Evolutionary conservation across 2,888 invertebrate species (phyloP), one percentile per base, ranked within the genome.

Genomic region (Phragmatobia fuliginosa): DNA sequence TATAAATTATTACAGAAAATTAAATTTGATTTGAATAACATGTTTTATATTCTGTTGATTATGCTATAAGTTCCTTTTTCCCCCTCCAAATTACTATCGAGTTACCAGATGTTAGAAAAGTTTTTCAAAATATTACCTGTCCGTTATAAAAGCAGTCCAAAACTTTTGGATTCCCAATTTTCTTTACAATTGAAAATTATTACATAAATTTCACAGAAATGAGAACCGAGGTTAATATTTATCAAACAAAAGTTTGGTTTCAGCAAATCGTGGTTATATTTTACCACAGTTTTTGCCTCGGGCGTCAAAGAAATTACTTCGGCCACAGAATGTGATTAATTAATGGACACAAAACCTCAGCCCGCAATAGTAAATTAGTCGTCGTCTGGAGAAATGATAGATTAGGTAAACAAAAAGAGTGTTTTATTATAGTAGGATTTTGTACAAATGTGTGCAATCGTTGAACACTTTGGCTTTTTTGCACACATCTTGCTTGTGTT

Each of bases 381-480:
- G 62, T 49, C 21, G 32, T 67, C 25, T 66, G 45, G 25, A 31
- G 31, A 52, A 62, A 62, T 67, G 31, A 58, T 58, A 63, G 32
- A 63, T 67, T 62, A 66, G 41, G 33, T 11, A 61, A 36, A 25
- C 25, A 32, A 60, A 63, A 21, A 18, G 33, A 52, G 45, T 56
- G 52, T 28, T 80, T 87, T 87, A 89, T 81, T 87, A 77, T 41
- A 94, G 78, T 62, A 94, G 66, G 52, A 94, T 90, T 75, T 86
- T 88, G 71, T 93, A 94, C 21, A 94, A 83, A 80, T 93, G 93
- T 1, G 94, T 94, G 80, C 94, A 94, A 67, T 94, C 94, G 79
- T 94, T 94, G 79, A 94, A 94, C 0, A 92, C 91, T 76, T 94
- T 94, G 3, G 94, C 94, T 72, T 93, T 94, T 79, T 89, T 92